These are phyloP conservation scores for Salvator merianae DNA, from an alignment of 2,113 vertebrate genomes.

Conservation along the genomic window DNA sequence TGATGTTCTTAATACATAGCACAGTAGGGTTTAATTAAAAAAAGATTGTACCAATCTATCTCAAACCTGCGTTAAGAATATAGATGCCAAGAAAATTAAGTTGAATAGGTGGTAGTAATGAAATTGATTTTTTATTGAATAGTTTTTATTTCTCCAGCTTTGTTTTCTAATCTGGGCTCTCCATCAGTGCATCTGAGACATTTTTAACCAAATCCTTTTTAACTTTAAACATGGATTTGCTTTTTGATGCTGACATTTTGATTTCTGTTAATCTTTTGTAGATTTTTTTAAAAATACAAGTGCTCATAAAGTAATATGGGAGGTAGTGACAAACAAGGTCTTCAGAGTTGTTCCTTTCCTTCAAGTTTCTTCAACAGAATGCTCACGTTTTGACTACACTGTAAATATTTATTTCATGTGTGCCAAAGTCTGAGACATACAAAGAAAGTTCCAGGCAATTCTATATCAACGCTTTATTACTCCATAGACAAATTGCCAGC, in stretches of 20 bases:
- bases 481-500: slow-evolving; percentile 33
- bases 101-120: slow-evolving; percentile 67
- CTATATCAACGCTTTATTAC: slow-evolving; percentile 23
- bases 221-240: slow-evolving; percentile 12
- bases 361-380: slow-evolving; percentile 32
- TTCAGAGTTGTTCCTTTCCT: slow-evolving; percentile 38
- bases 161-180: slow-evolving; percentile 59
- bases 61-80: slow-evolving; percentile 63
- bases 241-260: slow-evolving; percentile 50
- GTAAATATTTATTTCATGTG: slow-evolving; percentile 31
- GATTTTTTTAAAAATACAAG: slow-evolving; percentile 26
- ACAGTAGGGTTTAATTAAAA: slow-evolving; percentile 78
- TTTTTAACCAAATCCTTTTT: slow-evolving; percentile 52
- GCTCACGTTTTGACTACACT: slow-evolving; percentile 31
- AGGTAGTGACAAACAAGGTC: slow-evolving; percentile 52
- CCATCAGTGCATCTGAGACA: slow-evolving; percentile 53
- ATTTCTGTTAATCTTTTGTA: slow-evolving; percentile 23
- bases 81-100: slow-evolving; percentile 66
- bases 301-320: slow-evolving; percentile 53
- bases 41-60: slow-evolving; percentile 69
- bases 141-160: slow-evolving; percentile 67
- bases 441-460: slow-evolving; percentile 33
- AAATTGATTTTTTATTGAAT: slow-evolving; percentile 71
- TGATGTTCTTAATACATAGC: slow-evolving; percentile 72
- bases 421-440: slow-evolving; percentile 50